phyloP scores from a whole-genome alignment of 2,113 vertebrate genomes.

The sheep (Ovis aries) region ARS-UI_Ramb_v3.0 NC_056061.1:91408501-91409000 shows the following conservation, averaged over 20 bases:
- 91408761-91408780: not conserved
- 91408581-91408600: not conserved
- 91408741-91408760: not conserved
- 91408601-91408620: not conserved
- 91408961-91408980: fast-evolving
- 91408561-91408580: not conserved
- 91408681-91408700: fast-evolving
- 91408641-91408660: not conserved
- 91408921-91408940: not conserved
- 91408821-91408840: no score
- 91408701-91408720: fast-evolving
- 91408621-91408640: not conserved
- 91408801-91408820: not conserved
- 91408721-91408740: not conserved
- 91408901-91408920: not conserved
- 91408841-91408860: not conserved
- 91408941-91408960: not conserved
- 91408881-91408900: fast-evolving
- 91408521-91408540: not conserved
- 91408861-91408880: fast-evolving
- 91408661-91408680: not conserved
- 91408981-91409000: not conserved
- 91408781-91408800: not conserved
- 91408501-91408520: fast-evolving
- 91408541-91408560: not conserved